These are phyloP conservation scores for Menura novaehollandiae DNA, from an alignment of 2,113 vertebrate species.

Conservation along the genomic window DNA sequence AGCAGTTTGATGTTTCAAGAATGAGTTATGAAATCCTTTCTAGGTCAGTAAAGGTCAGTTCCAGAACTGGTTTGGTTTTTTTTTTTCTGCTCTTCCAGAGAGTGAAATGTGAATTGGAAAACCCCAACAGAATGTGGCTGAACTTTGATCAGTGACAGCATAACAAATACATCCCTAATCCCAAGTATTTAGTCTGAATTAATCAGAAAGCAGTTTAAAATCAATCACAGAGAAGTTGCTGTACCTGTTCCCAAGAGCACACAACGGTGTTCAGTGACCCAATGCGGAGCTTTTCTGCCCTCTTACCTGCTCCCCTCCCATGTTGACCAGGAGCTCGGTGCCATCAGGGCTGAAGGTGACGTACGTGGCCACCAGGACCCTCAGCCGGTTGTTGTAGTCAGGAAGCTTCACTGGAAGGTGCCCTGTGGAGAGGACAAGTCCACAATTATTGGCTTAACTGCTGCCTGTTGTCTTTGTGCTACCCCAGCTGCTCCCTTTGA, in stretches of 20 bases:
- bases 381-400: conserved; percentile 93
- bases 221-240: neutral
- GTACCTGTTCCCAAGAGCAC: neutral
- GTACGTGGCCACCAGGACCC: conserved; percentile 94
- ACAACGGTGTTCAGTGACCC: neutral
- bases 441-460: rapidly evolving
- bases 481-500: neutral
- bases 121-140: neutral
- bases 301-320: conserved; percentile 97
- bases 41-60: neutral
- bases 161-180: neutral
- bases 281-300: neutral
- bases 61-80: neutral
- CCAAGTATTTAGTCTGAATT: neutral
- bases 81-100: neutral
- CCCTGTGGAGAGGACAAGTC: conserved; percentile 68
- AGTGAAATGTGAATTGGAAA: neutral
- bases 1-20: neutral
- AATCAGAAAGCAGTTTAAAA: neutral
- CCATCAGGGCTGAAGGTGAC: conserved; percentile 98
- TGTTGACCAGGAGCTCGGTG: conserved; percentile 96
- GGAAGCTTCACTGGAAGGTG: conserved; percentile 93
- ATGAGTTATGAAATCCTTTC: neutral
- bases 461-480: neutral
- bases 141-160: neutral